Evolutionary conservation across 2,113 vertebrate species (phyloP).

Genomic region (Aptenodytes patagonicus): DNA sequence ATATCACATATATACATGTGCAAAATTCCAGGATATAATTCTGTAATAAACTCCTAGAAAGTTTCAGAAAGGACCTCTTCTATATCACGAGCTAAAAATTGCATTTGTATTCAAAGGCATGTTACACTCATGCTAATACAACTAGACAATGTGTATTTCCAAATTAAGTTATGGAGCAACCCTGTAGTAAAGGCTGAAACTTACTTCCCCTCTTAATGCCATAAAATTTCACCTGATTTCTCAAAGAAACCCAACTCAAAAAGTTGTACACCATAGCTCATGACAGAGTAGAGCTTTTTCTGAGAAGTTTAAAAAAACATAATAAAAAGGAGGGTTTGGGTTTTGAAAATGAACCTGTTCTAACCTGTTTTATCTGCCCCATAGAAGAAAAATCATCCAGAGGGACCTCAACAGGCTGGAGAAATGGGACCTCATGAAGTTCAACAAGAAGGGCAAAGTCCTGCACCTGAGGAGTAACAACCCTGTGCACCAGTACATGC

Average conservation of each 20-base stretch:
- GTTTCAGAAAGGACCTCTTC: background rate
- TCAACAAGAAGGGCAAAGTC: background rate
- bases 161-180: background rate
- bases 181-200: background rate
- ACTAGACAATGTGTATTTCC: background rate
- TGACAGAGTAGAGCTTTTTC: background rate
- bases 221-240: background rate
- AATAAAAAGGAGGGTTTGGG: fast-evolving
- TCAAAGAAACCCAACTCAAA: background rate
- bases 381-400: background rate
- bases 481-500: background rate
- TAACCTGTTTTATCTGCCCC: background rate
- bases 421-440: background rate
- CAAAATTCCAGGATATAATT: background rate
- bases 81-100: background rate
- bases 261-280: background rate
- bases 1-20: background rate
- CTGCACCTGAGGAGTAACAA: background rate
- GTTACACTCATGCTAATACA: background rate
- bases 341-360: background rate
- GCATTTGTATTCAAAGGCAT: background rate
- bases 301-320: background rate
- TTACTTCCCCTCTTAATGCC: background rate
- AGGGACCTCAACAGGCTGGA: background rate
- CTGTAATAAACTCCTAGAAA: background rate